Evolutionary conservation across 2,113 vertebrate genomes (phyloP).

Genomic region (Prunella himalayana): DNA sequence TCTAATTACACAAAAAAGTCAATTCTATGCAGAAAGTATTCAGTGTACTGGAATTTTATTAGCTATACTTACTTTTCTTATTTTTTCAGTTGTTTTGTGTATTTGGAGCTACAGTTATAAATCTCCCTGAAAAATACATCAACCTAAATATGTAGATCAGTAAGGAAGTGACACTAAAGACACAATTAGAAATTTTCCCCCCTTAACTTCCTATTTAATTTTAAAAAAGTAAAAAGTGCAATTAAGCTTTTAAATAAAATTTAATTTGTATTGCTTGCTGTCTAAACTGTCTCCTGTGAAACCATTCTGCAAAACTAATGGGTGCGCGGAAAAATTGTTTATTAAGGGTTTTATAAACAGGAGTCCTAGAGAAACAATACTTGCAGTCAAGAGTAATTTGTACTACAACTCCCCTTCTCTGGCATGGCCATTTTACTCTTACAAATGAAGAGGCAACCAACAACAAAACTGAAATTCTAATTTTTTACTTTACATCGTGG

Average conservation of each 20-base stretch:
- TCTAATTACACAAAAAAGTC: not conserved
- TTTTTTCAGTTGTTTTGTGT: not conserved
- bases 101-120: not conserved
- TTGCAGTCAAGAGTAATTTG: not conserved
- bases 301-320: not conserved
- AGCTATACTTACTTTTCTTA: not conserved
- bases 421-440: not conserved
- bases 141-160: fast-evolving
- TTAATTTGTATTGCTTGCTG: not conserved
- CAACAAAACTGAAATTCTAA: not conserved
- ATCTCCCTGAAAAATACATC: not conserved
- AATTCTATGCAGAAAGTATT: not conserved
- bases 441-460: not conserved
- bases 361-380: not conserved
- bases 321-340: not conserved
- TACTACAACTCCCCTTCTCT: not conserved
- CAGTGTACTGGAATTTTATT: not conserved
- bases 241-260: not conserved
- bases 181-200: not conserved
- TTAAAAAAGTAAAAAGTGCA: not conserved
- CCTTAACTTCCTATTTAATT: not conserved
- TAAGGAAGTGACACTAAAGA: not conserved
- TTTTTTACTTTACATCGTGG: not conserved
- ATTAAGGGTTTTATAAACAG: not conserved
- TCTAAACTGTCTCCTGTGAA: not conserved